A percentile compares a stretch with the other conserved stretches of the same genome.
These are phyloP conservation scores for Arbacia lixula DNA, from an alignment of 53 echinoderm and acorn worm species.

Conservation along the genomic window DNA sequence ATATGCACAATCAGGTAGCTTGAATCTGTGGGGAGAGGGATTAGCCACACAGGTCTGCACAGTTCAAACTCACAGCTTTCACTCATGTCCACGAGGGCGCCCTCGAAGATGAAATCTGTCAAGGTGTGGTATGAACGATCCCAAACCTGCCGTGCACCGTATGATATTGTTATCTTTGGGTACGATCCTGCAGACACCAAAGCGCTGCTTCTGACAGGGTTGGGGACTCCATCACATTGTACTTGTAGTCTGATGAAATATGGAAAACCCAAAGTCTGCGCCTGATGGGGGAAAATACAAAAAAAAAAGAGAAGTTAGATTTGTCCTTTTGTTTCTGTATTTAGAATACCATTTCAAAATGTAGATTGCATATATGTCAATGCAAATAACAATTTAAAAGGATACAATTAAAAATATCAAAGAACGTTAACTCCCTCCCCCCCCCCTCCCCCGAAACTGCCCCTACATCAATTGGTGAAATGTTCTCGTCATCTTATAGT, in stretches of 20 bases:
- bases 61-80: conserved; percentile 11
- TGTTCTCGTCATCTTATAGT: too few species aligned
- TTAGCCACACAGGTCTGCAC: conserved; percentile 23
- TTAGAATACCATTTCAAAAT: too few species aligned
- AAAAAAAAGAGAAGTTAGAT: too few species aligned
- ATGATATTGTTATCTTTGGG: conserved; percentile 13
- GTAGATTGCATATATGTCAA: too few species aligned
- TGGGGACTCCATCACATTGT: not conserved
- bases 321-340: too few species aligned
- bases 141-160: not conserved
- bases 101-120: conserved; percentile 26
- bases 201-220: not conserved
- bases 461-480: too few species aligned
- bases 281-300: too few species aligned
- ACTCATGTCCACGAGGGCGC: conserved; percentile 27
- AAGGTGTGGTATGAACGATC: conserved; percentile 9
- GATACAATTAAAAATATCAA: too few species aligned
- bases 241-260: conserved; percentile 29
- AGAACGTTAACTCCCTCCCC: too few species aligned
- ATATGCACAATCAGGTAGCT: conserved; percentile 20
- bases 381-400: too few species aligned
- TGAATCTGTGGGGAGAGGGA: conserved; percentile 12
- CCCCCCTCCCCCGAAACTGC: too few species aligned
- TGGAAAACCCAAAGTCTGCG: too few species aligned
- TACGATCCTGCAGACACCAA: conserved; percentile 19